Evolutionary conservation across 2,888 invertebrate genomes (phyloP), one percentile per base, ranked within the genome.

Genomic region (Diploptera punctata): DNA sequence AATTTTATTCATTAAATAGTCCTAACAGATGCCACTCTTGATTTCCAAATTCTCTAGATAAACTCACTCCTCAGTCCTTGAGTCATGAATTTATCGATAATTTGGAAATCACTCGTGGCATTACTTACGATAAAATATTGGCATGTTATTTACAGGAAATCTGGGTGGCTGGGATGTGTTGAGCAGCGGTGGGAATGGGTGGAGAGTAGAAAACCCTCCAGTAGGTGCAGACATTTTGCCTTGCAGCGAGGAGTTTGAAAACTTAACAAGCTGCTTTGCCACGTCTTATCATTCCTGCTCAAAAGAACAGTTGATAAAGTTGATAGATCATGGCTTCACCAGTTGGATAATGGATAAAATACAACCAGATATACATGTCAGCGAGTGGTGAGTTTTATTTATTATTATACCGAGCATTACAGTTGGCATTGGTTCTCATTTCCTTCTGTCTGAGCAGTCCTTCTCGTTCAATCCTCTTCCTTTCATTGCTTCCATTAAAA

Each of bases 341-440:
- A 75, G 77, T 16, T 77, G 81, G 71, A 78, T 89, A 21, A 77
- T 90, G 65, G 84, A 87, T 73, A 77, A 81, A 61, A 79, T 84
- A 33, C 84, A 84, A 76, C 88, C 88, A 3, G 80, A 82, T n/a
- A 86, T 90, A 74, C 79, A 81, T 76, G 82, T 86, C 68, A 84
- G 84, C 68, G 87, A 87, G 75, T 80, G 70, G 73, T 70, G 52
- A 67, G 67, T 61, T 5, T 18, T 62, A 43, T 70, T 49, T n/a
- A n/a, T n/a, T n/a, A n/a, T n/a, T n/a, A n/a, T n/a, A n/a, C n/a
- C n/a, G n/a, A n/a, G n/a, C n/a, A n/a, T n/a, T n/a, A n/a, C n/a
- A n/a, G n/a, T n/a, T n/a, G n/a, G n/a, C n/a, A n/a, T n/a, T n/a
- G n/a, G n/a, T n/a, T n/a, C n/a, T n/a, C n/a, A n/a, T n/a, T n/a